These are phyloP conservation scores for Miopithecus talapoin DNA, from an alignment of 2,797 vertebrate species.

Conservation along the genomic window DNA sequence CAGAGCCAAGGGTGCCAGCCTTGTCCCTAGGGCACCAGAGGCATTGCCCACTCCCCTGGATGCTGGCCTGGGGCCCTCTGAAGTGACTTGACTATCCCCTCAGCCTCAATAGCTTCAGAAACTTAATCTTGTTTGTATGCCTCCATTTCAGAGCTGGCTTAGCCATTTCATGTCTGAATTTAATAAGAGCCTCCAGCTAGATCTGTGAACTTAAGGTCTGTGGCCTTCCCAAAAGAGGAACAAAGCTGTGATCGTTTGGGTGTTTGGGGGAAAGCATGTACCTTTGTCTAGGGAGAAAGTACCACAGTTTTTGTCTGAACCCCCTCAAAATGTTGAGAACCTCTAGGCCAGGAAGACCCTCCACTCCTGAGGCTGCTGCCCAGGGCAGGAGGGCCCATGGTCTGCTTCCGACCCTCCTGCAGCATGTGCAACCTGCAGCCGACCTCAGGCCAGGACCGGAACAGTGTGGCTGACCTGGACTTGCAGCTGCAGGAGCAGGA, in stretches of 20 bases:
- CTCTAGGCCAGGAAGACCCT: neutral
- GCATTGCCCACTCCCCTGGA: neutral
- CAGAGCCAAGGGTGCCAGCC: neutral
- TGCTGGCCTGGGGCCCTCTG: neutral
- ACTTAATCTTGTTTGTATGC: neutral
- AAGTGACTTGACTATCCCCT: neutral
- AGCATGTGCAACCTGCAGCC: conserved; percentile 93
- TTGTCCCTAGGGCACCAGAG: neutral
- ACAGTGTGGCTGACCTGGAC: conserved; percentile 87
- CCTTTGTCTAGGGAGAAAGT: neutral
- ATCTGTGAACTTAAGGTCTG: neutral
- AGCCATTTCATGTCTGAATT: neutral
- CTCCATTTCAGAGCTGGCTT: neutral
- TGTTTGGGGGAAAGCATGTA: neutral
- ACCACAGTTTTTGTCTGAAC: neutral
- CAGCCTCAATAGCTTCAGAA: neutral
- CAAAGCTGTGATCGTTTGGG: neutral
- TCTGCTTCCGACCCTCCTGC: neutral
- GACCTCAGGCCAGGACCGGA: conserved; percentile 86
- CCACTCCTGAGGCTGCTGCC: neutral
- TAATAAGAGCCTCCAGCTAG: neutral
- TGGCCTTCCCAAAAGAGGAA: neutral
- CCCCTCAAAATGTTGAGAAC: neutral
- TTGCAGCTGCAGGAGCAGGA: conserved; percentile 95
- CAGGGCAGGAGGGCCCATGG: neutral